Evolutionary conservation across 2,888 invertebrate species (phyloP), one percentile per base, ranked within the genome.

Genomic region (Horisme vitalbata): DNA sequence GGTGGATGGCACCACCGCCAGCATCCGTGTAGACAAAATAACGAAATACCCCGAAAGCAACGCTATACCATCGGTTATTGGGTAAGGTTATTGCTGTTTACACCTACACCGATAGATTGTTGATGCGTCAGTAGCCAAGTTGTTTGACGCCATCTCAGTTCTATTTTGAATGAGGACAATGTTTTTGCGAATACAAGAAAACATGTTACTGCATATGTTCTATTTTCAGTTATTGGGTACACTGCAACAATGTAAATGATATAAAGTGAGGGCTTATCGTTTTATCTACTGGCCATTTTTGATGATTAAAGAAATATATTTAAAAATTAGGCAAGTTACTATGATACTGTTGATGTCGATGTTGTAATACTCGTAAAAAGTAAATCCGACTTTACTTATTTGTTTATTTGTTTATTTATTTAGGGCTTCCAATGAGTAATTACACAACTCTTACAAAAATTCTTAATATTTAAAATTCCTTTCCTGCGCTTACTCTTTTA

Each of bases 1-100:
- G 82, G 85, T 63, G 60, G 61, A 59, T 66, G 65, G 68, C 68
- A 79, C 79, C 82, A 83, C 83, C 83, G 76, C 78, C 84, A 79
- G 81, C 82, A 85, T 86, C 85, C 85, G 79, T 80, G 88, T 87
- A 88, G 88, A 88, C 88, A 89, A 88, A 89, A 89, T 88, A 89
- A 80, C 75, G 80, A 78, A 87, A 83, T 87, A 88, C 86, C 69
- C 79, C 82, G 88, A 88, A 88, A 83, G 88, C 87, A 83, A 88
- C 73, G 78, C 80, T 86, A 83, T 81, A 75, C 66, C 75, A 75
- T 65, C 69, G 65, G 80, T 85, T 88, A 86, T 87, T 88, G 88
- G 85, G 88, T 86, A 83, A 88, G 88, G 88, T 88, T 88, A 85
- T 85, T 79, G 71, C 66, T 86, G 80, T 87, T 88, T 87, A 83